Evolutionary conservation across 2,113 vertebrate genomes (phyloP), one percentile per base, ranked within the genome.

Genomic region (Nycticebus coucang): DNA sequence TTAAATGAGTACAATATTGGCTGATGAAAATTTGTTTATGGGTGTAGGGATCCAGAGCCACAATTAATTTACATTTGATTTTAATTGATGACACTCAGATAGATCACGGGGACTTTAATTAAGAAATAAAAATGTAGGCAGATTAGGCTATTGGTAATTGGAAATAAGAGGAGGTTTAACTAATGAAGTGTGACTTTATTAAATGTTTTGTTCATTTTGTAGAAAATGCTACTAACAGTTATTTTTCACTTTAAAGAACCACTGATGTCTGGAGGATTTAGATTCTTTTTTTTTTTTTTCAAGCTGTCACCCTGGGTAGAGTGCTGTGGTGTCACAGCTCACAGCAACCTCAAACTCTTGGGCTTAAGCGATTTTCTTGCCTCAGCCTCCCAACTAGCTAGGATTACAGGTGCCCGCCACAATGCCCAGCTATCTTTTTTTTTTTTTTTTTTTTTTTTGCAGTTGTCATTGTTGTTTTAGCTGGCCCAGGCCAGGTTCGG

Each of bases 131-230:
- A 96, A 77, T 37, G 30, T 94, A 92, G 35, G 71, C 90, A 79
- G 96, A 97, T 79, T 24, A 8, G 74, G 66, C 82, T 96, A 97
- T 94, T 92, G 93, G 55, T 97, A 97, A 87, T 11, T 98, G 94
- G 94, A 98, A 98, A 97, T 68, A 97, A 97, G 75, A 97, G 96
- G 87, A 96, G 96, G 57, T 96, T 97, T 97, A 92, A 95, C 87
- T 98, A 97, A 97, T 97, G 94, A 94, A 98, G 97, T 97, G 88
- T 98, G 84, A 87, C 93, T 97, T 98, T 93, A 92, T 97, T 97
- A 97, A 96, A 95, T 94, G 77, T 93, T 93, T 97, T 91, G 94
- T 97, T 93, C 91, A 66, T 81, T 96, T 95, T 92, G 91, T 95
- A 74, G 95, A 96, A 95, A 97, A 93, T 90, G 74, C 91, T 89